Conservation (phyloP, 2,113 vertebrate species). For the Osmerus mordax region DNA sequence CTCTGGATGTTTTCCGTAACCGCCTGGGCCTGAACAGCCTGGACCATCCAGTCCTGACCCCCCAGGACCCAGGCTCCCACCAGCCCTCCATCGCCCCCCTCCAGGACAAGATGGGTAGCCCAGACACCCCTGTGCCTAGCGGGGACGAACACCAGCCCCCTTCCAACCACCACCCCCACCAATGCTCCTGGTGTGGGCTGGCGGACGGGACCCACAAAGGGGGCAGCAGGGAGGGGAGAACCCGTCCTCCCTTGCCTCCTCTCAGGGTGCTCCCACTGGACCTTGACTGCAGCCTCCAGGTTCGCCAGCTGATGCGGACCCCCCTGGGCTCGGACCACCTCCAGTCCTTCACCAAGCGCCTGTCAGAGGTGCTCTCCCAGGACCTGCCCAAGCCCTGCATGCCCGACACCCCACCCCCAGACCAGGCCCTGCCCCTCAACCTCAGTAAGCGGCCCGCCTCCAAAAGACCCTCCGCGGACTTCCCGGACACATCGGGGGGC, state of each 20-base stretch:
- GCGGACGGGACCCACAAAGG: conserved; percentile 39
- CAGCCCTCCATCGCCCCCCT: conserved; percentile 33
- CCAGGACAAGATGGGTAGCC: conserved; percentile 53
- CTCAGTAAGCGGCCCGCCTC: conserved; percentile 65
- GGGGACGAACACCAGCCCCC: conserved; percentile 23
- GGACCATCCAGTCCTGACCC: conserved; percentile 43
- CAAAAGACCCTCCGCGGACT: conserved; percentile 45
- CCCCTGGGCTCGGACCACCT: conserved; percentile 66
- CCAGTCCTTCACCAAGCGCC: conserved; percentile 71
- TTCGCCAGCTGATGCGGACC: conserved; percentile 73
- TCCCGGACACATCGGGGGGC: conserved; percentile 28
- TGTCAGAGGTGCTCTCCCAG: conserved; percentile 73
- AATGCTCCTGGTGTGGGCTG: conserved; percentile 40
- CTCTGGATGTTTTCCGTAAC: conserved; percentile 68
- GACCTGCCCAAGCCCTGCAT: conserved; percentile 57
- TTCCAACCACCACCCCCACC: conserved; percentile 34
- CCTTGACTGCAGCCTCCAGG: conserved; percentile 76
- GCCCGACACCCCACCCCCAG: conserved; percentile 53
- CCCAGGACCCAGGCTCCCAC: conserved; percentile 50
- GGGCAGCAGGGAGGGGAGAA: conserved; percentile 34
- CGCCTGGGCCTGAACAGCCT: conserved; percentile 53
- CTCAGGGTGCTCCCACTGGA: conserved; percentile 73
- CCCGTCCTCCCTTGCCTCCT: conserved; percentile 60
- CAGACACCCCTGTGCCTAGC: conserved; percentile 34
- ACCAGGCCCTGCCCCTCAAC: conserved; percentile 74